Evolutionary conservation across 2,113 vertebrate species (phyloP).

Genomic region (Clarias macrocephalus): DNA sequence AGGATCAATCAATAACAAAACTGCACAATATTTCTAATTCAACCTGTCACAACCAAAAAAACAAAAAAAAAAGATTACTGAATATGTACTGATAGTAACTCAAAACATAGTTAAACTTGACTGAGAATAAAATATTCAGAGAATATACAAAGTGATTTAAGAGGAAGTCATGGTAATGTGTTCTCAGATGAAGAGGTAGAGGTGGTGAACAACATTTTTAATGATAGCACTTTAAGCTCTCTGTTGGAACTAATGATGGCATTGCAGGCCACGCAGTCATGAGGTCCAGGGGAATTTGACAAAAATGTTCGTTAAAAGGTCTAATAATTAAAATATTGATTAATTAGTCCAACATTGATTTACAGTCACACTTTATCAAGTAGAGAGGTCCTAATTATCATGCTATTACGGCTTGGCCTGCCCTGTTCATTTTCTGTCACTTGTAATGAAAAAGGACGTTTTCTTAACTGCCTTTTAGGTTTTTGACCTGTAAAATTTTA

Average conservation of each 20-base stretch:
- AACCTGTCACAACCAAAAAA: neutral
- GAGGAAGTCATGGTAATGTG: neutral
- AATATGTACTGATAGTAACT: neutral
- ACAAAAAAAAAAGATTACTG: neutral
- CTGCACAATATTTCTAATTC: no score
- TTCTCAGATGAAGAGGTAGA: conserved; percentile 21
- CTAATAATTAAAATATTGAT: conserved; percentile 99
- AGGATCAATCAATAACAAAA: neutral
- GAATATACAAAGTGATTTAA: neutral
- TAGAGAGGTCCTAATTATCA: conserved; percentile 92
- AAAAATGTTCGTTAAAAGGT: conserved; percentile 95
- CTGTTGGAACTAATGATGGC: conserved; percentile 80
- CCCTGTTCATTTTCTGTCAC: conserved; percentile 89
- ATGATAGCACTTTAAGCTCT: conserved; percentile 62
- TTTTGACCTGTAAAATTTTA: conserved; percentile 99
- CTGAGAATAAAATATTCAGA: neutral
- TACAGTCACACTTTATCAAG: conserved; percentile 97
- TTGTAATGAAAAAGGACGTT: conserved; percentile 91
- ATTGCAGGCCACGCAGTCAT: conserved; percentile 74
- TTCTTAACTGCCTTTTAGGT: conserved; percentile 98
- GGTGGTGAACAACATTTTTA: conserved; percentile 16
- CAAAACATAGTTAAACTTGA: neutral
- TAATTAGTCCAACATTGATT: conserved; percentile 99
- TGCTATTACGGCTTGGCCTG: conserved; percentile 87
- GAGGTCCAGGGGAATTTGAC: conserved; percentile 87